Base-by-base conservation (phyloP, 1,140 invertebrate genomes). In the Drosophila pachea region DNA sequence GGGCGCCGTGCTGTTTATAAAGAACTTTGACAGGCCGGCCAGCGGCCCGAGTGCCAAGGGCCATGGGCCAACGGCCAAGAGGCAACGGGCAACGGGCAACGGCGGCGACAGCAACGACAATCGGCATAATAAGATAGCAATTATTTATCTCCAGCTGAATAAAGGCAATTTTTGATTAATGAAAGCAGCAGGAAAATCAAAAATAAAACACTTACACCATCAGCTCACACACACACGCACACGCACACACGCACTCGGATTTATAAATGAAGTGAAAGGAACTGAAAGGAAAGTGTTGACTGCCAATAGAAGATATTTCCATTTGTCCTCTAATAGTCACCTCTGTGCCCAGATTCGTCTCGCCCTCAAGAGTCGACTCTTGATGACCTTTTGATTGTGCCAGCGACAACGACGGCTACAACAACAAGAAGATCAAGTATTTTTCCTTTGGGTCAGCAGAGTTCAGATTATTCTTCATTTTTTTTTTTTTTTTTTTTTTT, bases 111-210 rank as follows among this genome's bases (percentile, higher is more conserved):
- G 81, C 76, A 63, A 84, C 79, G 81, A 84, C 76, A 84, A 86
- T 84, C 79, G 81, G 58, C 73, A 84, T 84, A 84, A 86, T 84
- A 84, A 84, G 79, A 84, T 84, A 73, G 79, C 81, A 84, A 84
- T 83, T 83, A 83, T 83, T 83, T 83, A 83, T 83, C 64, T 67
- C 48, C 55, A 53, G 45, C 52, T 71, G 73, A 83, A 73, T 76
- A 73, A 75, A 68, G 50, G 61, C 63, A 65, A 59, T 74, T 83
- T 82, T 83, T 84, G 79, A 84, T 84, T 84, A 84, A 84, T 84
- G 79, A 84, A 84, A 78, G 65, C 79, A 70, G 75, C 75, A 16
- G 54, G 16, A 63, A 53, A 38, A 52, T 32, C 56, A 55, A 14
- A 35, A 35, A 29, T n/a, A 11, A 54, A 54, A 45, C 42, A 55